These are phyloP conservation scores for Hippopotamyrus pictus DNA, from an alignment of 2,797 vertebrate genomes.

Conservation along the genomic window DNA sequence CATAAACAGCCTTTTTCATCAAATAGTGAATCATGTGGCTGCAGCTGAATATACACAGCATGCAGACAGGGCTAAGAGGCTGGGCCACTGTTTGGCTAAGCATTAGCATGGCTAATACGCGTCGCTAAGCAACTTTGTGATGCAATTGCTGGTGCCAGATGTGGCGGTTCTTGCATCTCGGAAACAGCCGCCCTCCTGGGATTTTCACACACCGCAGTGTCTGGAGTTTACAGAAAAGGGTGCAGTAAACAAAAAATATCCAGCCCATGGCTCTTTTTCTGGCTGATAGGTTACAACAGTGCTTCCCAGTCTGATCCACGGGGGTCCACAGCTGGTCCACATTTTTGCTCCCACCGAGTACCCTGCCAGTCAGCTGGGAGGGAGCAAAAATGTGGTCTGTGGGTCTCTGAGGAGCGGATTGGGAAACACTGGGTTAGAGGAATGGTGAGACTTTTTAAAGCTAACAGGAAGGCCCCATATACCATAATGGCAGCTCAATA, in stretches of 20 bases:
- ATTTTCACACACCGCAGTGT: neutral
- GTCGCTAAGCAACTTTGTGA: neutral
- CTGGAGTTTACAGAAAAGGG: neutral
- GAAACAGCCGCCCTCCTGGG: neutral
- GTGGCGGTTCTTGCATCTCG: neutral
- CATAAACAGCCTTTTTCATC: neutral
- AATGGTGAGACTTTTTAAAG: neutral
- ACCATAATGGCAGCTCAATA: neutral
- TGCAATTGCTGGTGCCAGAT: neutral
- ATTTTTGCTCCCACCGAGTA: neutral
- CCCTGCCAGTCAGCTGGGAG: neutral
- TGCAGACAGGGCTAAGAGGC: neutral
- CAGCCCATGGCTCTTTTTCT: neutral
- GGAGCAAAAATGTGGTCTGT: neutral
- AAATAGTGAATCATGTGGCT: neutral
- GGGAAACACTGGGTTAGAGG: neutral
- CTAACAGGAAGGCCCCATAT: neutral
- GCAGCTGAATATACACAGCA: neutral
- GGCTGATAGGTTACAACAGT: neutral
- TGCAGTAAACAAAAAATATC: neutral
- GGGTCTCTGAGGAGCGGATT: neutral
- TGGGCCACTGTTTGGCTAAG: neutral
- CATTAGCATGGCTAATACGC: neutral
- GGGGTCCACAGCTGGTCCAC: neutral
- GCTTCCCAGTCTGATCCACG: neutral